Evolutionary conservation across 2,888 invertebrate genomes (phyloP).

Genomic region (Xanthia togata): DNA sequence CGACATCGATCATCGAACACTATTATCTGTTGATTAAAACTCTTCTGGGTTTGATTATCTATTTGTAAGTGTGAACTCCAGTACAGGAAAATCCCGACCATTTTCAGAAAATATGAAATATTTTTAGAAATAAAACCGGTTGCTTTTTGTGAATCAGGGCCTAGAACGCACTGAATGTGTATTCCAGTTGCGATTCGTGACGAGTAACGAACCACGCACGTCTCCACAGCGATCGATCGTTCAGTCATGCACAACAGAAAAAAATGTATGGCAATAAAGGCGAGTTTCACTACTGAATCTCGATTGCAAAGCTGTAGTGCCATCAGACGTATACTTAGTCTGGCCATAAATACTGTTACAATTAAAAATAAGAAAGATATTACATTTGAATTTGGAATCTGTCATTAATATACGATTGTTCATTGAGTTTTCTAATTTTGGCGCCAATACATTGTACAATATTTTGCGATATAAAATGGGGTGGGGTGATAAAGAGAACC

Average conservation of each 20-base stretch:
- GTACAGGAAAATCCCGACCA: neutral
- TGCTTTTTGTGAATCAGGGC: slow-evolving; percentile 42
- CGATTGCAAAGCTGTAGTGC: slow-evolving; percentile 8
- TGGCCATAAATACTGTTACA: no score
- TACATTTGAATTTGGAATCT: no score
- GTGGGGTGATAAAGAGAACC: no score
- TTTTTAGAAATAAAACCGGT: slow-evolving; percentile 27
- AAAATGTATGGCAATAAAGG: slow-evolving; percentile 46
- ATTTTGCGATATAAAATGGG: no score
- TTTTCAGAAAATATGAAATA: neutral
- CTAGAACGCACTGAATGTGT: slow-evolving; percentile 64
- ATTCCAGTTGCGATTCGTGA: slow-evolving; percentile 71
- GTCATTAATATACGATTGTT: no score
- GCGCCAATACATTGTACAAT: no score
- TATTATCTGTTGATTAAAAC: neutral
- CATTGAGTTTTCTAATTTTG: no score
- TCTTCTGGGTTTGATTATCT: neutral
- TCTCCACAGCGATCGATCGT: slow-evolving; percentile 51
- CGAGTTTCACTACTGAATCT: slow-evolving; percentile 22
- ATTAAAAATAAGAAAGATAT: no score
- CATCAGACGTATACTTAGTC: neutral
- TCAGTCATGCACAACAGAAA: slow-evolving; percentile 50
- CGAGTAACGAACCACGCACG: slow-evolving; percentile 82
- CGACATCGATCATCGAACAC: neutral
- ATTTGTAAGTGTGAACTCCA: neutral